Evolutionary conservation across 2,797 vertebrate genomes (phyloP).

Genomic region (Oreonectes daqikongensis): DNA sequence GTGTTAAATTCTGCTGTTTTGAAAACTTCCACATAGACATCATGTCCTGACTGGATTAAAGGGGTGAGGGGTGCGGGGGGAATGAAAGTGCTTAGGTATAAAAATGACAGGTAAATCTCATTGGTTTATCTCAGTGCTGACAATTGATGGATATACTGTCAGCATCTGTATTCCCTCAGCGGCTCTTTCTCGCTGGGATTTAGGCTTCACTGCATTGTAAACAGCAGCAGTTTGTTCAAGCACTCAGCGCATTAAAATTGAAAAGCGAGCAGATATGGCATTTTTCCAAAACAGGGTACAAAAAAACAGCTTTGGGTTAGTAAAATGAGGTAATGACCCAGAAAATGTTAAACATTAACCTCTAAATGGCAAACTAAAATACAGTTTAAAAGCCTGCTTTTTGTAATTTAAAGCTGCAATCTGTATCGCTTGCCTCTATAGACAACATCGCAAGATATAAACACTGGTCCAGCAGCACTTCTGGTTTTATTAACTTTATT

Average conservation of each 20-base stretch:
- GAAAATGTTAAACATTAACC: not conserved
- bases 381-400: not conserved
- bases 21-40: not conserved
- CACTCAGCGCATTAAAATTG: not conserved
- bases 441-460: too few species aligned
- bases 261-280: not conserved
- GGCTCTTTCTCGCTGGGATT: slow-evolving; percentile 24
- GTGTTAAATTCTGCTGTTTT: not conserved
- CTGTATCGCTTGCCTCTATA: too few species aligned
- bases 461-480: too few species aligned
- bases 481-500: too few species aligned
- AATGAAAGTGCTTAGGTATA: slow-evolving; percentile 6
- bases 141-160: slow-evolving; percentile 48
- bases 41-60: slow-evolving; percentile 16
- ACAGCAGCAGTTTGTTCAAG: slow-evolving; percentile 22
- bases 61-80: not conserved
- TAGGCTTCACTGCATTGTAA: slow-evolving; percentile 26
- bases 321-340: not conserved
- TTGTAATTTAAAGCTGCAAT: not conserved
- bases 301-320: not conserved
- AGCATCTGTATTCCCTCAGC: slow-evolving; percentile 24
- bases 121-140: slow-evolving; percentile 29
- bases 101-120: slow-evolving; percentile 33
- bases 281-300: not conserved
- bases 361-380: not conserved